These are phyloP conservation scores for Diaprepes abbreviatus DNA, from an alignment of 2,888 invertebrate species.

Conservation along the genomic window DNA sequence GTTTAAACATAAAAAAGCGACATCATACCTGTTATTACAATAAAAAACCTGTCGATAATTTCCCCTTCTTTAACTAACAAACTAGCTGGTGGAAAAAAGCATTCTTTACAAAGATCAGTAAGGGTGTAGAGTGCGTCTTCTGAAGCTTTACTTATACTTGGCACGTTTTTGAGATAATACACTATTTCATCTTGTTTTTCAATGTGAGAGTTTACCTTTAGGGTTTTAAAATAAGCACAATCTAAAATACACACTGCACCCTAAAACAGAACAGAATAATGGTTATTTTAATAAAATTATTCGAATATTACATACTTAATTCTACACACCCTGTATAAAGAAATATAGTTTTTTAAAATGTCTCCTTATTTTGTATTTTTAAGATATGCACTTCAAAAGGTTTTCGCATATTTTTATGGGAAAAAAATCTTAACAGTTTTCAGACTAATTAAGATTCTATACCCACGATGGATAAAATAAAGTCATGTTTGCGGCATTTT, in stretches of 20 bases:
- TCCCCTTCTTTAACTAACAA: constrained; percentile 88
- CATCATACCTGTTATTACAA: constrained; percentile 83
- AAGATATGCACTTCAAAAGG: too few species aligned
- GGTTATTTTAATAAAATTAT: too few species aligned
- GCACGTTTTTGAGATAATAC: constrained; percentile 85
- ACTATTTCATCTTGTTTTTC: constrained; percentile 89
- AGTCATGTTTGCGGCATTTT: too few species aligned
- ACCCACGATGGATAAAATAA: too few species aligned
- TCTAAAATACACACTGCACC: constrained; percentile 90
- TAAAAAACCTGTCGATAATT: constrained; percentile 89
- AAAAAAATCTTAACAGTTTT: too few species aligned
- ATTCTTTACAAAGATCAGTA: constrained; percentile 89
- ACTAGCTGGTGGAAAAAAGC: constrained; percentile 83
- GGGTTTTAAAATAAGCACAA: constrained; percentile 86
- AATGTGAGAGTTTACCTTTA: constrained; percentile 89
- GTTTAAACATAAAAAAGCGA: too few species aligned
- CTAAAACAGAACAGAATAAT: constrained; percentile 6
- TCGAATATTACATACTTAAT: too few species aligned
- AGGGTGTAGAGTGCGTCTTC: constrained; percentile 82
- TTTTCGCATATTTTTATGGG: too few species aligned
- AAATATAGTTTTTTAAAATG: too few species aligned
- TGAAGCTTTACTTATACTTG: constrained; percentile 80
- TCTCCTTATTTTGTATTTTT: too few species aligned
- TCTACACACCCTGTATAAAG: too few species aligned
- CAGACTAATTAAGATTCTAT: too few species aligned